Evolutionary conservation across 2,888 invertebrate genomes (phyloP).

Genomic region (Oscheius onirici): DNA sequence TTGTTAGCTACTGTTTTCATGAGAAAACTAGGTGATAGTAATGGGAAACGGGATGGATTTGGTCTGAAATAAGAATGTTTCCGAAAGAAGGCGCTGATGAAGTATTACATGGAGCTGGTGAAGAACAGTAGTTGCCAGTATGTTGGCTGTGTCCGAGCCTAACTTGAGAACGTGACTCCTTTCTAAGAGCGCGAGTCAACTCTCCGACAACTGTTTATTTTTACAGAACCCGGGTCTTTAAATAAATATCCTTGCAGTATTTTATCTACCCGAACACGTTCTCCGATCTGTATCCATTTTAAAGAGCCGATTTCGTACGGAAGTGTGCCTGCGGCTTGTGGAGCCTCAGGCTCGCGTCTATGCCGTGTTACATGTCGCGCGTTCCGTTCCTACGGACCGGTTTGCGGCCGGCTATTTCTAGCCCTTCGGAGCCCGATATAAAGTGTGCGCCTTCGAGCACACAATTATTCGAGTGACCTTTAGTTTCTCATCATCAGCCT

Average conservation of each 20-base stretch:
- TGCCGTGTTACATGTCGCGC: constrained; percentile 29
- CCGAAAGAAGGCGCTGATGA: too few relatives aligned
- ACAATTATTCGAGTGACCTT: constrained; percentile 32
- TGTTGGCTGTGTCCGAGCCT: background rate
- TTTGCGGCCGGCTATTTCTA: constrained; percentile 30
- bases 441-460: constrained; percentile 23
- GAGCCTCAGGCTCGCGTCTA: constrained; percentile 24
- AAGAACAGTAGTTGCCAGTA: too few relatives aligned
- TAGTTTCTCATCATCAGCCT: constrained; percentile 24
- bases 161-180: constrained; percentile 15
- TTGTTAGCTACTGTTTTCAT: too few relatives aligned
- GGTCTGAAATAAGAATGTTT: too few relatives aligned
- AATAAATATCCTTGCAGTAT: background rate
- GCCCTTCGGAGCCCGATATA: constrained; percentile 33
- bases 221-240: background rate
- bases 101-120: too few relatives aligned
- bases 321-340: background rate
- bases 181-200: background rate
- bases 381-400: constrained; percentile 32
- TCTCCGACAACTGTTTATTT: constrained; percentile 16
- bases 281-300: background rate
- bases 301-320: background rate
- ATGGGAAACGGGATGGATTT: too few relatives aligned
- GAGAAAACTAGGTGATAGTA: too few relatives aligned
- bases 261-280: constrained; percentile 9